These are phyloP conservation scores for Ameiurus melas DNA, from an alignment of 2,113 vertebrate species.

Conservation along the genomic window DNA sequence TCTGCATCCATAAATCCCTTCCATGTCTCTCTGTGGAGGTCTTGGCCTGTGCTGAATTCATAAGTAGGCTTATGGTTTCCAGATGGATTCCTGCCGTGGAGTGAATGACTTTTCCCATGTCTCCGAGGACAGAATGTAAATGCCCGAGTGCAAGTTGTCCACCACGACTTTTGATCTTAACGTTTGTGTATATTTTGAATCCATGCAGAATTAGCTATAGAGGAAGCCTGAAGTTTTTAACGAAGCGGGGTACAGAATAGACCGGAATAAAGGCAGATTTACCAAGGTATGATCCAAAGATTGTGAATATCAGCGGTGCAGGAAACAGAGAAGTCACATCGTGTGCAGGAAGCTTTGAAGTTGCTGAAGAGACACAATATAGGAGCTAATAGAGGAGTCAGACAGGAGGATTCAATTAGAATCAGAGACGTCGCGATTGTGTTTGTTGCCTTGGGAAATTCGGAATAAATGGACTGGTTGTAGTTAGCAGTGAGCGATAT, in stretches of 20 bases:
- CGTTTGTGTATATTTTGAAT: neutral
- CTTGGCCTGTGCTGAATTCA: conserved; percentile 37
- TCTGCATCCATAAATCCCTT: conserved; percentile 27
- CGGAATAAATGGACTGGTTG: conserved; percentile 20
- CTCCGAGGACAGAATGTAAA: conserved; percentile 26
- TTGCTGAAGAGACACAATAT: neutral
- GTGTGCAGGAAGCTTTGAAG: neutral
- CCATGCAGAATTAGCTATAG: neutral
- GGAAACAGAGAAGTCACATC: neutral
- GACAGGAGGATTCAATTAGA: conserved; percentile 9
- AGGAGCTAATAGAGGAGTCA: conserved; percentile 6
- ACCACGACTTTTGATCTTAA: neutral
- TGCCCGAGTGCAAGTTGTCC: conserved; percentile 13
- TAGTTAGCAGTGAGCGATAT: neutral
- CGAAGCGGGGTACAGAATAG: neutral
- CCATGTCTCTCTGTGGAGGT: conserved; percentile 43
- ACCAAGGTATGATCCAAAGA: neutral
- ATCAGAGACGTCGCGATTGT: conserved; percentile 4
- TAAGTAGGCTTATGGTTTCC: conserved; percentile 46
- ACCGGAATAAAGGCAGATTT: neutral
- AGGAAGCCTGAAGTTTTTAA: neutral
- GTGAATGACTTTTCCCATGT: conserved; percentile 29
- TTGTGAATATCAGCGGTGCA: neutral
- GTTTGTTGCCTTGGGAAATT: conserved; percentile 32
- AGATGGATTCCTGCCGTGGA: conserved; percentile 41